Evolutionary conservation across 2,888 invertebrate genomes (phyloP), one percentile per base, ranked within the genome.

Genomic region (Brachynemurus nebulosus): DNA sequence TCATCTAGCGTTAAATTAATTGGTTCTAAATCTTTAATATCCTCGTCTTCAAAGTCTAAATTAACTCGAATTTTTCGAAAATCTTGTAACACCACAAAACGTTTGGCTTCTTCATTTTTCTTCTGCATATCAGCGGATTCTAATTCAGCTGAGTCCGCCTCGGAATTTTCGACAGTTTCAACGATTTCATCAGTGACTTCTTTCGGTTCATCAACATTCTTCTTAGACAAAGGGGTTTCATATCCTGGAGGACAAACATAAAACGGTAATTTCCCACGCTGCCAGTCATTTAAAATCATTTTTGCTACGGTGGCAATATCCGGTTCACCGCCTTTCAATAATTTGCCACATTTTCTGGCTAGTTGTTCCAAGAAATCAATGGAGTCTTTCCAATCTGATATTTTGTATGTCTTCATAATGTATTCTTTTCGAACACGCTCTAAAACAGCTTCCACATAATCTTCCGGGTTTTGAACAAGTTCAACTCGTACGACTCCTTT

Each of bases 401-500:
- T 72, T 66, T 86, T 85, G 59, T 98, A 98, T 6, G 93, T 93
- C 66, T 89, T 91, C 11, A 71, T 65, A 39, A 98, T 71, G 62
- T 97, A 93, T 56, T 95, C 93, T 36, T 74, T 74, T 53, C 86
- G 82, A 0, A 97, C 93, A 50, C 93, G 74, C 55, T 86, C 76
- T 44, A 98, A 68, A 12, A 98, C 84, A 12, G 81, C 74, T 42
- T 77, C 75, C 42, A 98, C 85, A 59, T 98, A 96, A 64, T 96
- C 93, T 64, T 96, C 95, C 8, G 97, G 97, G 60, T 80, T 81
- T 55, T 86, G 84, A 1, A 98, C 80, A 43, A 95, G 70, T 66
- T 98, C 98, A 2, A 97, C 91, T 53, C 98, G 76, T 0, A 98
- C 97, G 19, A 98, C 96, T 44, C 97, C 96, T 67, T 97, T 98